These are phyloP conservation scores for Dasyprocta punctata DNA, from an alignment of 2,113 vertebrate genomes.

Conservation along the genomic window DNA sequence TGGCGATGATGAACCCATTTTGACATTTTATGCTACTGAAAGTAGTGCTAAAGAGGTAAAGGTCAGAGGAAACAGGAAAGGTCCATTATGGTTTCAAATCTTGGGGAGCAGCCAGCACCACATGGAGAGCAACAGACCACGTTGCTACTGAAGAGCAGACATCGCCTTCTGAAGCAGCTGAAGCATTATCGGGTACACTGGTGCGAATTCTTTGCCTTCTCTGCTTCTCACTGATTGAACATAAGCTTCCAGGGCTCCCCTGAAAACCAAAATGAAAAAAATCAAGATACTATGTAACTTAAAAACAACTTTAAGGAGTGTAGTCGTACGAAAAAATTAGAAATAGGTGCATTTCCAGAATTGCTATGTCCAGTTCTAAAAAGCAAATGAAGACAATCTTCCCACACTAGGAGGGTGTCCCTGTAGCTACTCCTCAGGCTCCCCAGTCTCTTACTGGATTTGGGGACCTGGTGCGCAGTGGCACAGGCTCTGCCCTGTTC, in stretches of 20 bases:
- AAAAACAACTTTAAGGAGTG: not conserved
- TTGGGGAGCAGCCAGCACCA: not conserved
- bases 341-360: not conserved
- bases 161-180: constrained; percentile 94
- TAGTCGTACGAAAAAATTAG: not conserved
- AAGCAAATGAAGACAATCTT: not conserved
- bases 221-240: constrained; percentile 94
- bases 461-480: not conserved
- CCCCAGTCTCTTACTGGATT: too few species aligned
- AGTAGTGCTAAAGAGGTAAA: not conserved
- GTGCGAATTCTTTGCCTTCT: constrained; percentile 96
- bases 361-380: not conserved
- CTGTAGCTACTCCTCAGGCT: not conserved
- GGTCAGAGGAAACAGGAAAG: not conserved
- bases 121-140: not conserved
- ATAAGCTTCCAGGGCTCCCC: constrained; percentile 96
- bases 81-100: not conserved
- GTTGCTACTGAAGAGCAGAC: constrained; percentile 80
- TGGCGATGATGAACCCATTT: not conserved
- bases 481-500: not conserved
- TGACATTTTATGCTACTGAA: not conserved
- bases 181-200: constrained; percentile 97
- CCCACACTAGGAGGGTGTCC: too few species aligned
- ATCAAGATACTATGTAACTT: not conserved
- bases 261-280: constrained; percentile 79